Base-by-base conservation (phyloP, 2,113 vertebrate species). In the Australoheros scitulus region DNA sequence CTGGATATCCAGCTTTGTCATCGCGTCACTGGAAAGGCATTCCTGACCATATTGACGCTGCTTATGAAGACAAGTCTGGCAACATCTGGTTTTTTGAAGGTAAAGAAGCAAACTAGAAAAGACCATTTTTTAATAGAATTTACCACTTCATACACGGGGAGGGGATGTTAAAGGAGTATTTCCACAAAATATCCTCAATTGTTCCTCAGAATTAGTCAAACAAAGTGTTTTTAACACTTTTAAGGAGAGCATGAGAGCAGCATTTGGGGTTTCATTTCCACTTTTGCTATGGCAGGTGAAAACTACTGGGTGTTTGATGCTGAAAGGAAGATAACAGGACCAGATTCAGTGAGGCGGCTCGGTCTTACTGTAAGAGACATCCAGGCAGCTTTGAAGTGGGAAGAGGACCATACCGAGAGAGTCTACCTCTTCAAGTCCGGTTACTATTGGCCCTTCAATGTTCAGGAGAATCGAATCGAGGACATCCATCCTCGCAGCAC, bases 31-130 rank as follows among this genome's bases (percentile, higher is more conserved):
- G 98, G 98, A 95, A 89, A 87, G 97, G 97, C n/a, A 95, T 98
- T 77, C 97, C 97, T 18, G 94, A 94, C 52, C 88, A 92, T 5
- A 94, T 99, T 0, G 97, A 99, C 7, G 97, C 97, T 6, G 96
- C 96, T 7, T 98, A 97, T 0, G 98, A 99, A 92, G 98, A 99
- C 87, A 95, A 94, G 34, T 94, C 95, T 84, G 98, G 97, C 43
- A 97, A 98, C 88, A 98, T 98, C 87, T 99, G 98, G 98, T 98
- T 99, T 90, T 98, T 98, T 87, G 95, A 95, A 96, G 97, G 98
- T 98, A 59, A 18, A 63, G 38, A 55, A 3, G 1, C 0, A 24
- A 64, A 81, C 7, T 20, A 17, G 3, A 58, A 60, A 43, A 32
- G 9, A n/a, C 76, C 29, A 11, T 22, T 65, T 26, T 70, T 72